Evolutionary conservation across 2,888 invertebrate genomes (phyloP).

Genomic region (Leucoma salicis): DNA sequence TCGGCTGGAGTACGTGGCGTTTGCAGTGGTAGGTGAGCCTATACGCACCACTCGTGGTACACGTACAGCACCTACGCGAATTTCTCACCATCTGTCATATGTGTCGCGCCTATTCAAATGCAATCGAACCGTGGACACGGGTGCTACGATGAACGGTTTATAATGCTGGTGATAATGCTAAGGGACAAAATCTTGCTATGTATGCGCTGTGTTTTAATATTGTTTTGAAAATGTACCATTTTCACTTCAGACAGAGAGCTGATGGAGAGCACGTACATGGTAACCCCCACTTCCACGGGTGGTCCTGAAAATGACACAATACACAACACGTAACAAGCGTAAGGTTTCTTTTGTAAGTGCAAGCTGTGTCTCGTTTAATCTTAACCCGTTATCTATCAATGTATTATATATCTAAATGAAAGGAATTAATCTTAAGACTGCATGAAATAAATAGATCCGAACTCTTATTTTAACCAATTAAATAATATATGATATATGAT

Average conservation of each 20-base stretch:
- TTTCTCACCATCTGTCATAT: not conserved
- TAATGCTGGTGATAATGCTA: constrained; percentile 78
- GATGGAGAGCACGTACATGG: constrained; percentile 92
- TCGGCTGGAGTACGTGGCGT: not conserved
- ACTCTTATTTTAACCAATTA: too few relatives aligned
- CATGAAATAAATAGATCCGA: too few relatives aligned
- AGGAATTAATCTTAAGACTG: too few relatives aligned
- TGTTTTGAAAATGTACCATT: constrained; percentile 81
- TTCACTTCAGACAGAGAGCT: constrained; percentile 92
- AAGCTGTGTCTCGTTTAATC: constrained; percentile 18
- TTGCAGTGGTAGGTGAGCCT: constrained; percentile 21
- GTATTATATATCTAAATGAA: too few relatives aligned
- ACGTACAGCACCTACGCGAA: not conserved
- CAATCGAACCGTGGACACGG: constrained; percentile 77
- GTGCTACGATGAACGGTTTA: constrained; percentile 80
- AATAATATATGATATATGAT: too few relatives aligned
- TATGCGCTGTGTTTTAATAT: constrained; percentile 75
- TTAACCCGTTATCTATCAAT: too few relatives aligned
- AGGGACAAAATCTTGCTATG: constrained; percentile 69
- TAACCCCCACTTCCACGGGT: constrained; percentile 84
- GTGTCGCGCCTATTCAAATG: constrained; percentile 22
- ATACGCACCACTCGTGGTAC: constrained; percentile 16
- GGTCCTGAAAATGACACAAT: constrained; percentile 85
- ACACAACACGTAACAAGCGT: constrained; percentile 51
- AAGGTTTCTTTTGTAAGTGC: constrained; percentile 15